Conservation (phyloP, 2,113 vertebrate species). For the Sebastes schlegelii region DNA sequence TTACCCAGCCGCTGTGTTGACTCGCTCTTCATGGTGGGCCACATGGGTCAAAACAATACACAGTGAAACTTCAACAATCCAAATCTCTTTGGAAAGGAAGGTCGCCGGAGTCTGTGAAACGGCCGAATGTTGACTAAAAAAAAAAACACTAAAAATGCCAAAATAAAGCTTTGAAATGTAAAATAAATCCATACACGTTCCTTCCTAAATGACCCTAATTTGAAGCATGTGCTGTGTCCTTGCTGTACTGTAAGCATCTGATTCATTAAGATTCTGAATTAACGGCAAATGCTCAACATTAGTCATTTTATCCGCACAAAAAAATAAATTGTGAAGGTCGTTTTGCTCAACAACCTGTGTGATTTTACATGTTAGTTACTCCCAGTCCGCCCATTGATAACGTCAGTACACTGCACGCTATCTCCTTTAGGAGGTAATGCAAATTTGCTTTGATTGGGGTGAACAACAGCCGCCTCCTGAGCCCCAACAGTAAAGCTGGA, state of each 20-base stretch:
- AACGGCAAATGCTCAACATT: background rate
- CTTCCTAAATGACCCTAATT: slow-evolving; percentile 13
- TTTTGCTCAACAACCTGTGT: background rate
- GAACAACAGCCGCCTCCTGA: slow-evolving; percentile 36
- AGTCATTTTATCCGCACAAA: background rate
- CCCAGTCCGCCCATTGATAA: background rate
- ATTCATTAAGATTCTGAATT: slow-evolving; percentile 25
- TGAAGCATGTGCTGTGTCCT: slow-evolving; percentile 7
- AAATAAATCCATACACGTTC: background rate
- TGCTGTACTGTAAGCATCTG: background rate
- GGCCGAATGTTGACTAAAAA: slow-evolving; percentile 9
- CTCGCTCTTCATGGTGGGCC: slow-evolving; percentile 61
- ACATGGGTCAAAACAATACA: slow-evolving; percentile 69
- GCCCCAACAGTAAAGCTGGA: slow-evolving; percentile 29
- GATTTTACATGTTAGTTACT: background rate
- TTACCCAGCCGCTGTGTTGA: slow-evolving; percentile 68
- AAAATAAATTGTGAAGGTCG: background rate
- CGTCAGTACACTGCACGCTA: background rate
- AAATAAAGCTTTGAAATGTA: background rate
- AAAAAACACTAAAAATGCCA: slow-evolving; percentile 5
- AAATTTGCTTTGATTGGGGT: slow-evolving; percentile 37
- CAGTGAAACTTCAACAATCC: slow-evolving; percentile 33
- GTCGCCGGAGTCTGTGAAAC: background rate
- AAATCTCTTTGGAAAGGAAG: slow-evolving; percentile 17
- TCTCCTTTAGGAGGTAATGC: slow-evolving; percentile 6